A percentile compares a stretch with the other conserved stretches of the same genome.
phyloP scores from a whole-genome alignment of 2,888 invertebrate genomes.

The Leptinotarsa tumamoca region DNA sequence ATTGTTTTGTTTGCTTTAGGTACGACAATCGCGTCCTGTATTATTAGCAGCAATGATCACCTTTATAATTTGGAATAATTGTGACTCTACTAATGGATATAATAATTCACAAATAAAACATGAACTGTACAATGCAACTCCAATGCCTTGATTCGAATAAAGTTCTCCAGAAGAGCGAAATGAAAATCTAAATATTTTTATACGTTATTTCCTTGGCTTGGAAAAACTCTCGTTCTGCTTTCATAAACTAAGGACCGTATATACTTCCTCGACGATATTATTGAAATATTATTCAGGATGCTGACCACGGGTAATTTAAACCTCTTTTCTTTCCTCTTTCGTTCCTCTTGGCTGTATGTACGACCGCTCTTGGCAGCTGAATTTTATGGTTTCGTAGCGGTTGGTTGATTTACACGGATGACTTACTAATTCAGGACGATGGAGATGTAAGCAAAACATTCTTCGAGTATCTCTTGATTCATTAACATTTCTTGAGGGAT shows the following conservation, averaged over 20 bases:
- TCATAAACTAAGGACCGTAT: slow-evolving; percentile 30
- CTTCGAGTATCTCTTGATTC: slow-evolving; percentile 7
- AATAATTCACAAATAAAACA: too few relatives aligned
- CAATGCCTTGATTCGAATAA: too few relatives aligned
- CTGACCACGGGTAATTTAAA: slow-evolving; percentile 34
- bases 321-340: slow-evolving; percentile 30
- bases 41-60: too few relatives aligned
- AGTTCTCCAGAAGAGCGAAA: too few relatives aligned
- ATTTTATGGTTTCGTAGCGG: slow-evolving; percentile 36
- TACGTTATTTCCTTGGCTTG: slow-evolving; percentile 7
- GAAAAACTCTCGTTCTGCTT: slow-evolving; percentile 34
- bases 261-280: slow-evolving; percentile 36
- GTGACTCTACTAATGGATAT: too few relatives aligned
- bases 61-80: too few relatives aligned
- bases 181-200: slow-evolving; percentile 18
- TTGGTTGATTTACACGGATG: slow-evolving; percentile 34
- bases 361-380: slow-evolving; percentile 31
- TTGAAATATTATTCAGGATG: slow-evolving; percentile 41
- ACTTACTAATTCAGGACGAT: slow-evolving; percentile 28
- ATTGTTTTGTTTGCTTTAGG: too few relatives aligned
- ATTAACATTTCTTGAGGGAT: slow-evolving; percentile 3
- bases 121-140: too few relatives aligned
- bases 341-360: slow-evolving; percentile 22
- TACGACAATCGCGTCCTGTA: too few relatives aligned
- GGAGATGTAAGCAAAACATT: slow-evolving; percentile 30